Conservation (phyloP, 2,113 vertebrate species). For the Perognathus longimembris region DNA sequence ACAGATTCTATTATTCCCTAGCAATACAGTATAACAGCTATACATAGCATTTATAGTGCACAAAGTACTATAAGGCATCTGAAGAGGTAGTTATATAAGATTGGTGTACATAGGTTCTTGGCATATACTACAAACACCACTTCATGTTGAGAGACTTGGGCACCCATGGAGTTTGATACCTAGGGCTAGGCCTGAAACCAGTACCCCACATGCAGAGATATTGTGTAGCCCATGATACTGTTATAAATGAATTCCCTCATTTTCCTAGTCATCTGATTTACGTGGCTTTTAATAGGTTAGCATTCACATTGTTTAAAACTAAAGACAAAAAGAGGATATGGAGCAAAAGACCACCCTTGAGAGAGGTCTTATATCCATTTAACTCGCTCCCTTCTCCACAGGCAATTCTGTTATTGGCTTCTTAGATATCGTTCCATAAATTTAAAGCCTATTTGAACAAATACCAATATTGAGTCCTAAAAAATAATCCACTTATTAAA, state of each 20-base stretch:
- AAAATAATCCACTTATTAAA: constrained; percentile 44
- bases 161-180: not conserved
- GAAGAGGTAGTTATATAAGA: not conserved
- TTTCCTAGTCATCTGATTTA: not conserved
- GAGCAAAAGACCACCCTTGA: not conserved
- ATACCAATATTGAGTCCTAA: not conserved
- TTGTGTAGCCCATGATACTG: not conserved
- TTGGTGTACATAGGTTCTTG: not conserved
- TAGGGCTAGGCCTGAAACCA: not conserved
- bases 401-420: not conserved
- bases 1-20: not conserved
- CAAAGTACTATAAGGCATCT: not conserved
- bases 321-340: not conserved
- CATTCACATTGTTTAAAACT: constrained; percentile 25
- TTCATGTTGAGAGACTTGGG: not conserved
- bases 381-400: not conserved
- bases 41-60: not conserved
- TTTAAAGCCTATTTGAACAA: constrained; percentile 18
- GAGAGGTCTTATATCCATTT: not conserved
- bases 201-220: too few species aligned
- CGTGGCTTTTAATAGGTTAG: not conserved
- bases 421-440: not conserved
- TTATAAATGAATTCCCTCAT: not conserved
- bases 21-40: not conserved
- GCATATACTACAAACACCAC: not conserved